Percentiles rank a stretch among this genome's conserved stretches.
phyloP scores from a whole-genome alignment of 2,113 vertebrate species.

The Jaculus jaculus region DNA sequence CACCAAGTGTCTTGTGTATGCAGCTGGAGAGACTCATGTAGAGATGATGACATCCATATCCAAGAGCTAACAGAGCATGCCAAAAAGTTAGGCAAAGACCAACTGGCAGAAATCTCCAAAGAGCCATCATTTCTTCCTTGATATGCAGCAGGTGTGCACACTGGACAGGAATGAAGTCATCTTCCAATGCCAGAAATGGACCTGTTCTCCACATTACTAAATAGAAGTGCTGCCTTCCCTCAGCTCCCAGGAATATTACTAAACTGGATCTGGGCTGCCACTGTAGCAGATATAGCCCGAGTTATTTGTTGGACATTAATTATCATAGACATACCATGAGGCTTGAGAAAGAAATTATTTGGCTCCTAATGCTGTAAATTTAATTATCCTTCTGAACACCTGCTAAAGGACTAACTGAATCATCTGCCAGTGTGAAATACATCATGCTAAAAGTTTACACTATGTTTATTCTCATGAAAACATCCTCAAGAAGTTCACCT shows the following conservation, averaged over 20 bases:
- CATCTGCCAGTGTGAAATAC: constrained; percentile 52
- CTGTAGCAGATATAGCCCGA: neutral
- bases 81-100: neutral
- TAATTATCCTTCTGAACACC: constrained; percentile 69
- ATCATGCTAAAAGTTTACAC: constrained; percentile 20
- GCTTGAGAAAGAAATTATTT: constrained; percentile 54
- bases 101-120: constrained; percentile 31
- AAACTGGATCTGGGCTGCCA: constrained; percentile 35
- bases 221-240: neutral
- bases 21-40: constrained; percentile 39
- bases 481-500: neutral
- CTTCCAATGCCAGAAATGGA: constrained; percentile 51
- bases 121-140: constrained; percentile 20
- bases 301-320: constrained; percentile 53
- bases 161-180: constrained; percentile 44
- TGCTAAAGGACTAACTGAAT: constrained; percentile 68
- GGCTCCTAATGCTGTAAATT: constrained; percentile 59
- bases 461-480: constrained; percentile 47
- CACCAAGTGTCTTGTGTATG: neutral
- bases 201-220: neutral
- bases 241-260: constrained; percentile 14
- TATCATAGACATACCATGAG: constrained; percentile 31
- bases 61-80: constrained; percentile 36
- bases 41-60: neutral
- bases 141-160: constrained; percentile 40